Evolutionary conservation across 1,140 invertebrate genomes (phyloP), one percentile per base, ranked within the genome.

Genomic region (Bombus huntii): DNA sequence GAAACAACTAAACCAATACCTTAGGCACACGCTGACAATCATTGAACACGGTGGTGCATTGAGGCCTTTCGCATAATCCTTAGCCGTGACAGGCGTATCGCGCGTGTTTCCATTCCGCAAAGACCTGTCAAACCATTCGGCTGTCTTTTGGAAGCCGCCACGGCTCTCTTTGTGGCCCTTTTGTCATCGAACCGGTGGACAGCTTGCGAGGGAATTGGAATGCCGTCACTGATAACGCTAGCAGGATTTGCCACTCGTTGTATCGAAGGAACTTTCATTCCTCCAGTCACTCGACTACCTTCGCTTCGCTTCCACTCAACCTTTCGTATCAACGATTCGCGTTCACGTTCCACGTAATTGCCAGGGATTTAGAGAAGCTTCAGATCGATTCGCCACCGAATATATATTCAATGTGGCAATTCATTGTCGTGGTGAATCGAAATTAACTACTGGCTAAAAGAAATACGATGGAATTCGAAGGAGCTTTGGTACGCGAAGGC

Each of bases 201-300:
- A 70, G 68, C 68, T 37, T 70, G 34, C 68, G 37, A 70, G 68
- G 34, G 10, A 37, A 70, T 70, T 39, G 68, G 68, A 70, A 70
- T 70, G 68, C 37, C 68, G 68, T 70, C 68, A 70, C 68, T 70
- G 68, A 70, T 70, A 70, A 70, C 68, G 68, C 34, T 25, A 10
- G 18, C 68, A 39, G 68, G 68, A 70, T 70, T 70, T 70, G 10
- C 68, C 68, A 18, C 39, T 70, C 31, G 68, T 34, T 70, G 68
- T 70, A 70, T 39, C 22, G 37, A 25, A 39, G 68, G 37, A 70
- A 70, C 68, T 70, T 70, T 70, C 68, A 1, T 31, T 39, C 68
- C 68, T 70, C 22, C 68, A 25, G 68, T 25, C 37, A 15, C 34
- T 39, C 34, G 34, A 8, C 31, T 34, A 25, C 31, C 66, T 34